Conservation (phyloP, 2,888 invertebrate species). For the Sepiola atlantica region DNA sequence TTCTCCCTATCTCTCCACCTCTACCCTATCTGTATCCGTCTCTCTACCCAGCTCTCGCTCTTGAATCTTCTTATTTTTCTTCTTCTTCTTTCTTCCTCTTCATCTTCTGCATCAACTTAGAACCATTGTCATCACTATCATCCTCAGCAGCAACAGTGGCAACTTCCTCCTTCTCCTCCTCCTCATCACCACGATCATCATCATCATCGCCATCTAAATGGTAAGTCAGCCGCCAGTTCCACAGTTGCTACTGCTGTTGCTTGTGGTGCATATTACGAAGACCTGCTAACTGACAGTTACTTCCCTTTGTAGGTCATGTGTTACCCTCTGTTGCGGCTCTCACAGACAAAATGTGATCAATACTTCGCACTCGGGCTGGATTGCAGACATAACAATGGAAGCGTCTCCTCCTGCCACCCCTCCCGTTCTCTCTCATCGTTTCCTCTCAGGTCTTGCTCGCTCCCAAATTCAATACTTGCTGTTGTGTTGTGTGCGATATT, state of each 20-base stretch:
- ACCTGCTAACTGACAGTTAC: constrained; percentile 32
- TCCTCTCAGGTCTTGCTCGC: not conserved
- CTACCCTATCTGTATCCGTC: too few species aligned
- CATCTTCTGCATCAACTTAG: not conserved
- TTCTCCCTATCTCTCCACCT: too few species aligned
- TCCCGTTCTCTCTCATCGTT: not conserved
- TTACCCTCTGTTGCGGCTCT: constrained; percentile 32
- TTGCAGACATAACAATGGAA: constrained; percentile 32
- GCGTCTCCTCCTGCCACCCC: not conserved
- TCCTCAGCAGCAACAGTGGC: not conserved
- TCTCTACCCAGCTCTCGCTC: too few species aligned
- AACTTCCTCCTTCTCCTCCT: not conserved
- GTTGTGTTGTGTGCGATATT: constrained; percentile 19
- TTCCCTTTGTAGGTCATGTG: constrained; percentile 32
- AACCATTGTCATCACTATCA: not conserved
- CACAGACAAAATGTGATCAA: constrained; percentile 32
- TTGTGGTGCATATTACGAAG: constrained; percentile 32
- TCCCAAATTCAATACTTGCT: constrained; percentile 23
- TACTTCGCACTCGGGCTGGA: constrained; percentile 13
- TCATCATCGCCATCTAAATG: not conserved
- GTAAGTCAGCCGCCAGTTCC: not conserved
- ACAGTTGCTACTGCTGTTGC: not conserved
- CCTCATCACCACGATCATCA: not conserved
- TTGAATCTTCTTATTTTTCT: too few species aligned
- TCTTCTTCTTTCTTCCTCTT: not conserved